Conservation (phyloP, 1,140 invertebrate genomes). For the Grapholita molesta region DNA sequence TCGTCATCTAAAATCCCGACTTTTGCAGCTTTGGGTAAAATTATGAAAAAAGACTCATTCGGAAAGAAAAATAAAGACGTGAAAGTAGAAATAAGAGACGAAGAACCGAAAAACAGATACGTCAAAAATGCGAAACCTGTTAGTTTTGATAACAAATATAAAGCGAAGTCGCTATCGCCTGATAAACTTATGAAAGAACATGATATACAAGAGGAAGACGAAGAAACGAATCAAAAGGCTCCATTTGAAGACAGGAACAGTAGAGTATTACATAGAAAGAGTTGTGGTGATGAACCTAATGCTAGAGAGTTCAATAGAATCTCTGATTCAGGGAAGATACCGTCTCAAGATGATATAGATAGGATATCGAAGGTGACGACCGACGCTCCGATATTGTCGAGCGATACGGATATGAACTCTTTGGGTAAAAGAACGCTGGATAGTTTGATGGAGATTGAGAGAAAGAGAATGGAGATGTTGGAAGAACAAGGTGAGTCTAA, state of each 20-base stretch:
- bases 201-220: slow-evolving; percentile 51
- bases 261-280: slow-evolving; percentile 65
- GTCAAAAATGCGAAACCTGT: slow-evolving; percentile 65
- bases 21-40: slow-evolving; percentile 70
- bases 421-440: slow-evolving; percentile 91
- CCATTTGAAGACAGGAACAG: slow-evolving; percentile 19
- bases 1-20: slow-evolving; percentile 73
- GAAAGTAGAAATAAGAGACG: slow-evolving; percentile 41
- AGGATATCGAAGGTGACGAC: slow-evolving; percentile 91
- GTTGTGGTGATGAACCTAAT: slow-evolving; percentile 70
- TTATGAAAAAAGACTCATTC: slow-evolving; percentile 74
- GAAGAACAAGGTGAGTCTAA: slow-evolving; percentile 93
- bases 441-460: slow-evolving; percentile 93
- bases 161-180: slow-evolving; percentile 63
- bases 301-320: slow-evolving; percentile 55
- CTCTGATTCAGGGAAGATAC: slow-evolving; percentile 73
- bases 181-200: slow-evolving; percentile 54
- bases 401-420: slow-evolving; percentile 81
- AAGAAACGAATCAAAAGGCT: slow-evolving; percentile 20
- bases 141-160: slow-evolving; percentile 67
- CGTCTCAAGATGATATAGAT: slow-evolving; percentile 91
- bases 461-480: slow-evolving; percentile 90
- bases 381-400: slow-evolving; percentile 85
- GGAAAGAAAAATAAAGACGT: slow-evolving; percentile 51
- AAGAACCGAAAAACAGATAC: slow-evolving; percentile 54